Percentiles rank a stretch among this genome's conserved stretches.
These are phyloP conservation scores for Drosophila austrosaltans DNA, from an alignment of 2,888 invertebrate species.

Conservation along the genomic window DNA sequence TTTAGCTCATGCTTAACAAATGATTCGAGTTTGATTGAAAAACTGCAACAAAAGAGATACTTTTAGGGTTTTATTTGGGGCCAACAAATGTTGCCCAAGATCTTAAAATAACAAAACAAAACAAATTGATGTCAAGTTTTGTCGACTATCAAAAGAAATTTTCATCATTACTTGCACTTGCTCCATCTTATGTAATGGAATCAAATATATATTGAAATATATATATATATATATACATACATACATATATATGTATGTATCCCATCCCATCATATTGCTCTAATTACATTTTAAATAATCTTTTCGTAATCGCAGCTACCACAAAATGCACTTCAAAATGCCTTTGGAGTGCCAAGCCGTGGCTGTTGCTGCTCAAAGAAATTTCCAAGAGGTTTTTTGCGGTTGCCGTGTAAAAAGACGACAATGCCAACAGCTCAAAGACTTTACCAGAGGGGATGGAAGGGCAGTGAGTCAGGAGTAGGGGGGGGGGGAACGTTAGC, in stretches of 20 bases:
- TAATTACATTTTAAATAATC: constrained; percentile 68
- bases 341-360: constrained; percentile 43
- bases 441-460: constrained; percentile 6
- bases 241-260: constrained; percentile 21
- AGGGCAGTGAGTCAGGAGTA: background rate
- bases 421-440: background rate
- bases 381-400: constrained; percentile 38
- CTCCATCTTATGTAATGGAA: background rate
- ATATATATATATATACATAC: background rate
- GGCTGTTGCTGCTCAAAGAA: constrained; percentile 55
- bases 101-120: background rate
- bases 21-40: constrained; percentile 33
- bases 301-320: constrained; percentile 75
- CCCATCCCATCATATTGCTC: constrained; percentile 62
- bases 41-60: constrained; percentile 31
- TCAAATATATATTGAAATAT: constrained; percentile 27
- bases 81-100: constrained; percentile 36
- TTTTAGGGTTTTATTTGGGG: constrained; percentile 22
- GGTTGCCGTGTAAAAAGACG: constrained; percentile 8
- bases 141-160: constrained; percentile 37
- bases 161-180: constrained; percentile 53
- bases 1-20: constrained; percentile 51
- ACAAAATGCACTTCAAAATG: constrained; percentile 58
- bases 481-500: constrained; percentile 25
- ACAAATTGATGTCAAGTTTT: constrained; percentile 50